phyloP scores from a whole-genome alignment of 2,888 invertebrate genomes.

The Altica lythri region DNA sequence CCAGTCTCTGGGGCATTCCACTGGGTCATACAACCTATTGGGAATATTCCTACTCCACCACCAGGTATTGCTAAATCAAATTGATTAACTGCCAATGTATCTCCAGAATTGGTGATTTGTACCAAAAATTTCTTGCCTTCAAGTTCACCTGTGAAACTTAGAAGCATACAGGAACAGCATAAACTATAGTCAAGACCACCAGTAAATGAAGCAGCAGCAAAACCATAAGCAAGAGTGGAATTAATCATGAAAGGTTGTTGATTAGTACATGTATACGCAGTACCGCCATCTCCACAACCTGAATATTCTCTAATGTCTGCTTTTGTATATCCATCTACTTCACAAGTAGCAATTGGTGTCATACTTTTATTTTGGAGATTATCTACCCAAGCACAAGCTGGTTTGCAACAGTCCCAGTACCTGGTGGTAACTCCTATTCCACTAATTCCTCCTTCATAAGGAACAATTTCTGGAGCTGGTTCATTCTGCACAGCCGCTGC shows the following conservation, averaged over 20 bases:
- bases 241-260: conserved; percentile 31
- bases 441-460: conserved; percentile 30
- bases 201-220: conserved; percentile 28
- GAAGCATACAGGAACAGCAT: conserved; percentile 35
- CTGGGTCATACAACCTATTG: conserved; percentile 24
- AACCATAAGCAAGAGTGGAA: conserved; percentile 27
- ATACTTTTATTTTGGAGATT: conserved; percentile 25
- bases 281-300: conserved; percentile 32
- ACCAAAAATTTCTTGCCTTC: conserved; percentile 27
- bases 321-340: conserved; percentile 27
- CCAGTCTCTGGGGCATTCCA: conserved; percentile 28
- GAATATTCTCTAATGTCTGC: not conserved
- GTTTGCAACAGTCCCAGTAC: conserved; percentile 42
- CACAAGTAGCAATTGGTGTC: conserved; percentile 31
- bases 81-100: conserved; percentile 13
- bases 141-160: conserved; percentile 31
- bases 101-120: conserved; percentile 23
- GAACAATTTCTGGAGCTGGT: conserved; percentile 26
- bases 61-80: conserved; percentile 28
- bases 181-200: conserved; percentile 24
- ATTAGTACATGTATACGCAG: conserved; percentile 32
- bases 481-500: not conserved
- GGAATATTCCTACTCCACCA: conserved; percentile 14
- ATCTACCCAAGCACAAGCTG: conserved; percentile 36
- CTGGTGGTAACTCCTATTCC: conserved; percentile 36